Evolutionary conservation across 2,888 invertebrate genomes (phyloP), one percentile per base, ranked within the genome.

Genomic region (Apamea anceps): DNA sequence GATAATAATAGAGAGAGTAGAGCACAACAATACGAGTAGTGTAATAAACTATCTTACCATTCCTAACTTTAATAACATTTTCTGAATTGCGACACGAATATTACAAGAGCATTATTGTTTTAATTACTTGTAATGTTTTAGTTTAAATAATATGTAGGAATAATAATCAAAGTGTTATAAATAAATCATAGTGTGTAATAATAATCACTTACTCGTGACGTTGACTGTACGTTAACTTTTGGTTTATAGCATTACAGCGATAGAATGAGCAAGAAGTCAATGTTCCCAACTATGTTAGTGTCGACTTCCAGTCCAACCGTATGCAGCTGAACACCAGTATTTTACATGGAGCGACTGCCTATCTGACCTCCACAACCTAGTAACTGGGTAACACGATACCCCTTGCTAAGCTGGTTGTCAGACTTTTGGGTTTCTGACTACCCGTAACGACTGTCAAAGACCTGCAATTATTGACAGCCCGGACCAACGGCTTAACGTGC

Each of bases 1-100:
- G 37, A 78, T 37, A 80, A 70, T 81, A 72, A 72, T 54, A 72
- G 42, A 79, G 63, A 51, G 54, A 80, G 15, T 37, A 18, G 1
- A 62, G 45, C 54, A 45, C 45, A 72, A 79, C 75, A 82, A 82
- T 82, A n/a, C n/a, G n/a, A n/a, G n/a, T n/a, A 60, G 32, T n/a
- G n/a, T 42, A 42, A 60, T 82, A 80, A 60, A 80, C 37, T 28
- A 42, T 42, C 10, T 66, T 60, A 73, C n/a, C 72, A 32, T 79
- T 80, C 37, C 15, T 51, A 80, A 80, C 13, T 70, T 62, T 32
- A 78, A 78, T 80, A 79, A 79, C 28, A 51, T 80, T 42, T 28
- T 71, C 71, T 71, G 42, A 42, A 32, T 80, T 60, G 25, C 18
- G 51, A 80, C 42, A 80, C 48, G 37, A 51, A 51, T 79, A 15